These are phyloP conservation scores for Panulirus ornatus DNA, from an alignment of 1,140 invertebrate species.

Conservation along the genomic window DNA sequence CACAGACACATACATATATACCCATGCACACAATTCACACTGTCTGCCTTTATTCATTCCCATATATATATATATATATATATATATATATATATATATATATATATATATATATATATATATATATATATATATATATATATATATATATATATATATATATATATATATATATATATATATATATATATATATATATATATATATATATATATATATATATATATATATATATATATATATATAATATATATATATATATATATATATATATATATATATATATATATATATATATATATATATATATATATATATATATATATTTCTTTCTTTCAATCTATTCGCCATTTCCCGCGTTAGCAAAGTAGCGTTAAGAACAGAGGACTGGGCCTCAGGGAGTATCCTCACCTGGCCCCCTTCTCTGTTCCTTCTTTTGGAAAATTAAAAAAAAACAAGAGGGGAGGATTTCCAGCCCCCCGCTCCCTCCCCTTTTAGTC, in stretches of 20 bases:
- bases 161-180: conserved; percentile 41
- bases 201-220: background rate
- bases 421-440: no score
- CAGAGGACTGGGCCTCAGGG: no score
- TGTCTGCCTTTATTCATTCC: no score
- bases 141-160: conserved; percentile 29
- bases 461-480: no score
- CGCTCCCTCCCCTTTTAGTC: no score
- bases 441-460: no score
- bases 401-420: no score
- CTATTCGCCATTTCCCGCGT: no score
- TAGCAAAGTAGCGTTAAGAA: no score
- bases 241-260: background rate
- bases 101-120: conserved; percentile 5
- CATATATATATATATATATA: background rate
- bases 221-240: background rate
- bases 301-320: conserved; percentile 25
- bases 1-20: no score
- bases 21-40: no score
- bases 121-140: conserved; percentile 15
- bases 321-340: no score
- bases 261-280: conserved; percentile 3
- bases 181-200: conserved; percentile 37
- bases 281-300: background rate
- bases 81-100: background rate